Evolutionary conservation across 1,140 invertebrate genomes (phyloP), one percentile per base, ranked within the genome.

Genomic region (Atopsyche davidsoni): DNA sequence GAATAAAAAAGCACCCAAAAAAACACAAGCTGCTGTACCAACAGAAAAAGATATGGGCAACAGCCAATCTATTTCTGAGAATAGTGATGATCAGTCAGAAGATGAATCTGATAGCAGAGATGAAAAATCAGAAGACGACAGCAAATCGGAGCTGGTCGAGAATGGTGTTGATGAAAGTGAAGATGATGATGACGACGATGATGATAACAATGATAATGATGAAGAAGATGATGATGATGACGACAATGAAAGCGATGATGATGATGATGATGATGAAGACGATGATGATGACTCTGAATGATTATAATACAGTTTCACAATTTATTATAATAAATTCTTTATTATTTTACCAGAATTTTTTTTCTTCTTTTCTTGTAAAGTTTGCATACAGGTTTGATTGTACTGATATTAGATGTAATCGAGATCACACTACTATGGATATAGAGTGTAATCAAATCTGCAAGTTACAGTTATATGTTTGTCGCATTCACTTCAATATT

Each of bases 221-320:
- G 36, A 47, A 10, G 49, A 46, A 23, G 43, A 49, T 22, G 22
- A 31, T 28, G 24, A 34, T 22, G 45, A 34, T 17, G 45, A 45
- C 16, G 34, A 42, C 9, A 32, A 39, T 35, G 34, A 42, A 18
- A 23, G 39, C 10, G 54, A 52, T 25, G 11, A 19, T 34, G 32
- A 24, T 21, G 46, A 46, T 9, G 52, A 58, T 14, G 44, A 47
- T 16, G 23, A 44, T 31, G 28, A 42, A 38, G 42, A 44, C 16
- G 44, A 51, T 11, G 45, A 36, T 16, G 46, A 45, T 40, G 25
- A 28, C 25, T n/a, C n/a, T n/a, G n/a, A n/a, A n/a, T n/a, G n/a
- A n/a, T n/a, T n/a, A n/a, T n/a, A n/a, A n/a, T n/a, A n/a, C n/a
- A n/a, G n/a, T n/a, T n/a, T n/a, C n/a, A n/a, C n/a, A n/a, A n/a